Base-by-base conservation (phyloP, 2,113 vertebrate species). In the Callaeas wilsoni region DNA sequence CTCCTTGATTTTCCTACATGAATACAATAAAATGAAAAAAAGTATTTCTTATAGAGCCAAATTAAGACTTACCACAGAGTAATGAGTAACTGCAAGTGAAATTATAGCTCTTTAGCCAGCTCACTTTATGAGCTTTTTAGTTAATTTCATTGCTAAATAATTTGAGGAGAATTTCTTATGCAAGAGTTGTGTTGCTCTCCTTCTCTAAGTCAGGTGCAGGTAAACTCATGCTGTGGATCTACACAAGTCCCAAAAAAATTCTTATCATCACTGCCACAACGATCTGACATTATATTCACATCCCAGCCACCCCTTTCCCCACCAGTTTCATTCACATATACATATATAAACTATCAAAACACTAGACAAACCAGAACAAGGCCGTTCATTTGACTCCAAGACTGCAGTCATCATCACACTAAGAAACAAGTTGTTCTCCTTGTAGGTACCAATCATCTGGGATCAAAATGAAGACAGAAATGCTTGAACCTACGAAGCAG, bases 1-100 rank as follows among this genome's bases (percentile, higher is more conserved):
- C 49, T 84, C 50, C 44, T 84, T 92, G 59, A 79, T 96, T 91
- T 88, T 94, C 65, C 62, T 86, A 87, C 89, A 95, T 62, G 35
- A 80, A 90, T 71, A 75, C 16, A 81, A 63, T 90, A 74, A 92
- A 92, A 94, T 26, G 35, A 84, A 80, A 91, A 84, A 39, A 37
- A 87, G 8, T 41, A 67, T 30, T 84, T 93, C 71, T 78, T 86
- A 56, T 4, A 74, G 27, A 88, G 4, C 22, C 33, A 92, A 94
- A 95, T 94, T 64, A 96, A 86, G 79, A 93, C 93, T 94, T 94
- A 90, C 53, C 88, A 93, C 27, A 37, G 64, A 78, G 44, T 55
- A 87, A 82, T 42, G n/a, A 89, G 32, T 64, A 94, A 93, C 80
- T 89, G 68, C 60, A 84, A 79, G 69, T 4, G 4, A 89, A 94